Evolutionary conservation across 2,113 vertebrate species (phyloP).

Genomic region (Ictidomys tridecemlineatus): DNA sequence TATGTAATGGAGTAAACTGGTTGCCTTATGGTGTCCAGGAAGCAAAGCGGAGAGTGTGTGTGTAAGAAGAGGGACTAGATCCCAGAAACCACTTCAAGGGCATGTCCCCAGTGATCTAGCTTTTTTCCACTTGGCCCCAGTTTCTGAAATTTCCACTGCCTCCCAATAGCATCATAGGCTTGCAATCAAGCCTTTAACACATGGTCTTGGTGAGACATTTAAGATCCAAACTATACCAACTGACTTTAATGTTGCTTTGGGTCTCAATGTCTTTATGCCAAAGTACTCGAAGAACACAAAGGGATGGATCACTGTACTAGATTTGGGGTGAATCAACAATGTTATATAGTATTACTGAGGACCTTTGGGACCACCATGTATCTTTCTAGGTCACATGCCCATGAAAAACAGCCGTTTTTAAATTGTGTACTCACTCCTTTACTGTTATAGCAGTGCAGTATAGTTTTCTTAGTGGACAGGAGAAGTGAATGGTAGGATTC

Average conservation of each 20-base stretch:
- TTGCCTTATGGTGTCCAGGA: neutral
- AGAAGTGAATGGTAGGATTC: neutral
- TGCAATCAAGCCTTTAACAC: neutral
- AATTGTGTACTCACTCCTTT: neutral
- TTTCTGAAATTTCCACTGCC: neutral
- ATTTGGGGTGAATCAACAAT: neutral
- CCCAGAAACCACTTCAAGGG: accelerated
- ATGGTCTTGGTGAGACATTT: neutral
- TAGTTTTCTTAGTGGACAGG: neutral
- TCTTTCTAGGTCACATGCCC: neutral
- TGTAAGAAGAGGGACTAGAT: too few species aligned
- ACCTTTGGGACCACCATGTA: neutral
- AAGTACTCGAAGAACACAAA: neutral
- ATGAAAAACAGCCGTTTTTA: neutral
- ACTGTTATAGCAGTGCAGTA: neutral
- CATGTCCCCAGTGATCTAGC: neutral
- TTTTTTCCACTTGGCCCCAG: neutral
- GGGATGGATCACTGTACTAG: neutral
- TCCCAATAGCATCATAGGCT: neutral
- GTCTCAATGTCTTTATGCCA: slow-evolving; percentile 21
- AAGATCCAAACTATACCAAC: neutral
- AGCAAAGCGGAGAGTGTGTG: neutral
- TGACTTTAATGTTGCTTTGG: neutral
- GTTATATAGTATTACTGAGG: neutral
- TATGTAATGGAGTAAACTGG: neutral